These are phyloP conservation scores for Chlorops oryzae DNA, from an alignment of 1,140 invertebrate genomes.

Conservation along the genomic window DNA sequence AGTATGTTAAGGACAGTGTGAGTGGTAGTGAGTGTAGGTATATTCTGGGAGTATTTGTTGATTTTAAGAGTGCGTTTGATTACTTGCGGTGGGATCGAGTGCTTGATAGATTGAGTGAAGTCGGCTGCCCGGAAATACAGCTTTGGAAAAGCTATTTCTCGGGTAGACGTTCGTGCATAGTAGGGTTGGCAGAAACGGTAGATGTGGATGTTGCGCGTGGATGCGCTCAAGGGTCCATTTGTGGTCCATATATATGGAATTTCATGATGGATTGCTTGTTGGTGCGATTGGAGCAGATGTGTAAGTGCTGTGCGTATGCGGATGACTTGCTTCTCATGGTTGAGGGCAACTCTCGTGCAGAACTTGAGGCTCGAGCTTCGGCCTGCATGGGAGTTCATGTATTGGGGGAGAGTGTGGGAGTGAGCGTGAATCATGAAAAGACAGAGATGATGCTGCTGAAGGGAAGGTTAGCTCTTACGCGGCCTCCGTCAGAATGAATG, in stretches of 20 bases:
- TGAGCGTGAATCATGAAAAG: background rate
- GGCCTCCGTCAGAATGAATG: background rate
- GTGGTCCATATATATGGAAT: constrained; percentile 26
- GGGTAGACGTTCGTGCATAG: constrained; percentile 3
- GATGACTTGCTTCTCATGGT: constrained; percentile 21
- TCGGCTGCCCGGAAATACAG: background rate
- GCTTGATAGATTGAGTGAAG: too few species aligned
- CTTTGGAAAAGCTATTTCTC: constrained; percentile 10
- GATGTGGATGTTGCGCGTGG: constrained; percentile 11
- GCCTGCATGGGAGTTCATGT: constrained; percentile 1
- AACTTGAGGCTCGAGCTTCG: constrained; percentile 10
- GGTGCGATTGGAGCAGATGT: background rate
- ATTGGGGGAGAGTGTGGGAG: background rate
- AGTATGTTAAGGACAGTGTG: too few species aligned
- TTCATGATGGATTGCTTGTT: constrained; percentile 23
- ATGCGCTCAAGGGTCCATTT: constrained; percentile 19
- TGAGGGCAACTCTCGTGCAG: constrained; percentile 11
- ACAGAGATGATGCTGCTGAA: background rate
- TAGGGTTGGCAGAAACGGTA: constrained; percentile 1
- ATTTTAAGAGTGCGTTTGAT: too few species aligned
- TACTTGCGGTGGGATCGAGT: too few species aligned
- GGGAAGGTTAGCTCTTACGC: background rate
- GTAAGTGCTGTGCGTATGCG: constrained; percentile 21
- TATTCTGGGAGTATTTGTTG: constrained; percentile 1
- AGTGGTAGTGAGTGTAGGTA: background rate